Base-by-base conservation (phyloP, 2,888 invertebrate genomes). In the Scaptomyza caliginosa region DNA sequence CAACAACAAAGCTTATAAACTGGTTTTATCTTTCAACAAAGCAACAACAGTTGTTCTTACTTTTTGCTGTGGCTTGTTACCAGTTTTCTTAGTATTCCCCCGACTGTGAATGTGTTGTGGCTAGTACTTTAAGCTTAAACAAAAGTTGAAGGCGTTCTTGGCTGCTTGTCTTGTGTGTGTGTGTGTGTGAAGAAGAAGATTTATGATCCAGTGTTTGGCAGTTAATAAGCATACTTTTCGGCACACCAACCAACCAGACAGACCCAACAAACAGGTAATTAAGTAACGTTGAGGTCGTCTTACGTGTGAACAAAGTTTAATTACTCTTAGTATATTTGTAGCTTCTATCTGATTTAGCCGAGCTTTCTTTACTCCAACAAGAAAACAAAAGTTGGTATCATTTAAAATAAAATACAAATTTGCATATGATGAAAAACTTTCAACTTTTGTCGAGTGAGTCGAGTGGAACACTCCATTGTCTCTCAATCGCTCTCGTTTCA, bases 31-130 rank as follows among this genome's bases (percentile, higher is more conserved):
- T 26, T 26, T 26, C 8, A 8, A 16, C 17, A 34, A 17, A 24
- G 13, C 40, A 43, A 71, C 28, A 55, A 26, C 48, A 45, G 13
- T 8, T 72, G 80, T 79, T 79, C 78, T 79, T 79, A 86, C 84
- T 83, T 79, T 86, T 79, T 86, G 77, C 66, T 58, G 45, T 42
- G 69, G 60, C 81, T 67, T 73, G 84, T 83, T 79, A 86, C 79
- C 84, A 80, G 86, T 79, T 82, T 67, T 77, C 57, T 67, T 51
- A 54, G 40, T 55, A 60, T 67, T 42, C 28, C 21, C 26, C 21
- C 26, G 39, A 13, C 64, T 55, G 26, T 36, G 30, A 51, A n/a
- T 60, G 16, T 39, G 24, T 28, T 23, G 24, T 5, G 28, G 45
- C 32, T 11, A 16, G 32, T 60, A 34, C 10, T 16, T 65, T 19